These are phyloP conservation scores for Rhyacichthys aspro DNA, from an alignment of 2,797 vertebrate genomes.

Conservation along the genomic window DNA sequence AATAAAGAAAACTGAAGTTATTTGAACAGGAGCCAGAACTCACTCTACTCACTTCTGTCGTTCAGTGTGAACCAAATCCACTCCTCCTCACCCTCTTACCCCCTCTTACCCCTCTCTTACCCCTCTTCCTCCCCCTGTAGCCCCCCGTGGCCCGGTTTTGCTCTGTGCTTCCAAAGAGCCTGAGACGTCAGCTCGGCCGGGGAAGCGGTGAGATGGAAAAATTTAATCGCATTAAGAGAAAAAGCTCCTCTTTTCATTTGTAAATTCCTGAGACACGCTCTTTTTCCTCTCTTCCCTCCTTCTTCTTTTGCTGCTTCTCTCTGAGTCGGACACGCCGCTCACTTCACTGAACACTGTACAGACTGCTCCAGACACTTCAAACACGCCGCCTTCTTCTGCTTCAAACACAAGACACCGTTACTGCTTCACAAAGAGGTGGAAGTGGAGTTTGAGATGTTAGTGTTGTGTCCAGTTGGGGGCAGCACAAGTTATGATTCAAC, in stretches of 20 bases:
- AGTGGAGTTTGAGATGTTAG: neutral
- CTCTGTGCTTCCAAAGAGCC: slow-evolving; percentile 67
- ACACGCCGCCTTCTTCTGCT: neutral
- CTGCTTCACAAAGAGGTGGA: slow-evolving; percentile 5
- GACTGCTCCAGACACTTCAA: slow-evolving; percentile 12
- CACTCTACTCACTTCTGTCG: too few species aligned
- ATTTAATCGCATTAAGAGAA: slow-evolving; percentile 87
- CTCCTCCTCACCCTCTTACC: slow-evolving; percentile 40
- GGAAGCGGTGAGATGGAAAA: slow-evolving; percentile 84
- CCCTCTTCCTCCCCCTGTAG: neutral
- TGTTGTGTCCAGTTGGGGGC: slow-evolving; percentile 8
- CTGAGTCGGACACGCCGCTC: slow-evolving; percentile 3
- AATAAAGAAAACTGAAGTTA: too few species aligned
- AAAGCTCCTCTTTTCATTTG: slow-evolving; percentile 85
- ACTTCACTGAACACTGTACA: slow-evolving; percentile 5
- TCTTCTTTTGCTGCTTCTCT: slow-evolving; percentile 21
- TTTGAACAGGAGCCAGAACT: too few species aligned
- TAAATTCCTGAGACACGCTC: slow-evolving; percentile 81
- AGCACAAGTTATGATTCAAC: too few species aligned
- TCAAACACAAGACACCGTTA: neutral
- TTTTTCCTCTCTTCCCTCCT: slow-evolving; percentile 15
- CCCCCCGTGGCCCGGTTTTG: slow-evolving; percentile 54
- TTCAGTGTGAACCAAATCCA: slow-evolving; percentile 30
- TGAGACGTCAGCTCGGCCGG: slow-evolving; percentile 73
- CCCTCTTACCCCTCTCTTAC: slow-evolving; percentile 21